Evolutionary conservation across 2,888 invertebrate genomes (phyloP), one percentile per base, ranked within the genome.

Genomic region (Drosophila birchii): DNA sequence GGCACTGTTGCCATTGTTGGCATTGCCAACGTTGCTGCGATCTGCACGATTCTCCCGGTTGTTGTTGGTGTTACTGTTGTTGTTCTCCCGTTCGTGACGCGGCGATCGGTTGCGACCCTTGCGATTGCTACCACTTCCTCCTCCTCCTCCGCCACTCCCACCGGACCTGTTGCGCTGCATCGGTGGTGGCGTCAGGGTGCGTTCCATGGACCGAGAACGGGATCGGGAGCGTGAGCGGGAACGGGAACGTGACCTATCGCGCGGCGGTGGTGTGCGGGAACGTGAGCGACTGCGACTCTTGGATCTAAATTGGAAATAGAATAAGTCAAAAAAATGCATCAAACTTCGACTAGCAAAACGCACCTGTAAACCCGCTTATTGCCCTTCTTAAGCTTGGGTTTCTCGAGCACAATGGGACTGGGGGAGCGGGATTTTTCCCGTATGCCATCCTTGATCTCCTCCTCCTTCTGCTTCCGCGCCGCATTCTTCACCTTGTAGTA

Each of bases 401-500:
- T 95, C 91, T 96, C 95, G 54, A 92, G 49, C n/a, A 95, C 93
- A 83, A 97, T 95, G 0, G 97, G 97, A 74, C 96, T 96, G 0
- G 97, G 96, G 3, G 96, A 96, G 80, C 95, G 94, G 0, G 97
- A 97, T 89, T 94, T 95, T 72, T 94, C 94, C 68, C 97, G 93
- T 54, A 94, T 90, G 18, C 97, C 97, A 58, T 94, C 94, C 23
- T 94, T 94, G 63, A 97, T 95, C 60, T 96, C 96, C 76, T 97
- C 97, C 88, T 97, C 97, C 91, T 97, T 98, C 90, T 96, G 95
- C 90, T 97, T 97, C 80, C 96, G 95, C 3, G 98, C 98, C 70
- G 95, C 95, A 92, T 98, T 97, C 93, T 99, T 99, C 8, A 98
- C 97, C 93, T 98, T 98, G 93, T 98, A 99, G 93, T 98, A 99